Evolutionary conservation across 1,140 invertebrate species (phyloP).

Genomic region (Palaemon carinicauda): DNA sequence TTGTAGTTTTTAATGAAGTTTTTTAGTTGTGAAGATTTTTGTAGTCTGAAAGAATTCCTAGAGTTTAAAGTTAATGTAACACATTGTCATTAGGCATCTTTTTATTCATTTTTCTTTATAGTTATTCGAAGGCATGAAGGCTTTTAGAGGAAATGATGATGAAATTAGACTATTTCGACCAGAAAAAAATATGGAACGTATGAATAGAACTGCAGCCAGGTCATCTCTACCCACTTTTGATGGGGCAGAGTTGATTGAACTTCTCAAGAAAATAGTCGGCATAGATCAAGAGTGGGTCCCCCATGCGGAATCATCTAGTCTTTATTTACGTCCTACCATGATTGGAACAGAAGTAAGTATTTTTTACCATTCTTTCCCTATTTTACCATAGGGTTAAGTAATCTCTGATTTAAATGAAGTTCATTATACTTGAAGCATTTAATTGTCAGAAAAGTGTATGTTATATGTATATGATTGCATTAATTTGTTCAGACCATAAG

Average conservation of each 20-base stretch:
- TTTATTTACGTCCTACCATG: conserved; percentile 96
- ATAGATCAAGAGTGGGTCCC: conserved; percentile 99
- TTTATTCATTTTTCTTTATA: conserved; percentile 65
- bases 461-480: too few species aligned
- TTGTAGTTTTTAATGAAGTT: too few species aligned
- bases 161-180: conserved; percentile 95
- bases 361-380: background rate
- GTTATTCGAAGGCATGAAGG: conserved; percentile 99
- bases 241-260: conserved; percentile 84
- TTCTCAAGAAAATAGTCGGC: conserved; percentile 84
- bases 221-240: conserved; percentile 92
- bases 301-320: conserved; percentile 82
- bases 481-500: too few species aligned
- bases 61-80: background rate
- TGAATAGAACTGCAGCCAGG: conserved; percentile 85
- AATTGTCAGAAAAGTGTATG: too few species aligned
- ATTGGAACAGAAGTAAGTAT: conserved; percentile 91
- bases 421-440: too few species aligned
- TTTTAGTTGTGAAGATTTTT: too few species aligned
- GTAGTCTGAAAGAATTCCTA: too few species aligned
- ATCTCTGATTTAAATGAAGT: too few species aligned
- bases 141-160: conserved; percentile 91
- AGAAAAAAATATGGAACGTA: conserved; percentile 92
- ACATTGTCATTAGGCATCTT: background rate
- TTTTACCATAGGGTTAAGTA: background rate